Percentiles rank a stretch among this genome's conserved stretches.
These are phyloP conservation scores for Numenius phaeopus DNA, from an alignment of 2,797 vertebrate species.

Conservation along the genomic window DNA sequence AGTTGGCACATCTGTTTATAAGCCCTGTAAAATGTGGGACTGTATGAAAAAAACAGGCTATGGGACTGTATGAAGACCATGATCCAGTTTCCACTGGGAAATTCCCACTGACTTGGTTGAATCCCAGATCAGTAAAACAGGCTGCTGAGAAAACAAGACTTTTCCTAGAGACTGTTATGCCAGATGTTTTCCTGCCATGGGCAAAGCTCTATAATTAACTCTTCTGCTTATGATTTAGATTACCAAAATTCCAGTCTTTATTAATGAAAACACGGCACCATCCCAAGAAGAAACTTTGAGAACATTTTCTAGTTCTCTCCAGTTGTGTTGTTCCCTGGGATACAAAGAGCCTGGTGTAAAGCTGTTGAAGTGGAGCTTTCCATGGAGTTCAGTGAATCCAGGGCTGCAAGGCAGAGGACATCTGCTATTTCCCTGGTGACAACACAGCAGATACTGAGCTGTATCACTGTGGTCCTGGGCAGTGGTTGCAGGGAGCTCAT, in stretches of 20 bases:
- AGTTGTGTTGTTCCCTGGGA: not conserved
- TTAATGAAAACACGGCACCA: conserved; percentile 11
- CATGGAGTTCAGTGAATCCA: not conserved
- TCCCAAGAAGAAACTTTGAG: not conserved
- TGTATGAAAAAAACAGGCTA: not conserved
- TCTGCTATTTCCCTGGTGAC: not conserved
- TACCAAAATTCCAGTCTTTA: not conserved
- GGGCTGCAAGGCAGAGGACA: not conserved
- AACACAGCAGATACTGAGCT: not conserved
- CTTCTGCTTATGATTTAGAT: conserved; percentile 9
- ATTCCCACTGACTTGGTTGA: not conserved
- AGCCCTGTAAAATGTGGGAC: not conserved
- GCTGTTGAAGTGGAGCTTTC: not conserved
- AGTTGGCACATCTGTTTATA: not conserved
- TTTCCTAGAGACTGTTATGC: not conserved
- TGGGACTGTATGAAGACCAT: not conserved
- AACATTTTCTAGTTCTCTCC: not conserved
- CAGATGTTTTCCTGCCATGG: conserved; percentile 35
- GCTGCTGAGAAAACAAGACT: conserved; percentile 3
- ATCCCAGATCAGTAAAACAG: not conserved
- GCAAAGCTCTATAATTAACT: conserved; percentile 29
- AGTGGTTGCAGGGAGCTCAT: not conserved
- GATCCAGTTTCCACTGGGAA: not conserved
- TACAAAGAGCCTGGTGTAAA: not conserved
- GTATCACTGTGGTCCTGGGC: not conserved